Conservation (phyloP, 2,797 vertebrate genomes). For the Oophaga sylvatica region DNA sequence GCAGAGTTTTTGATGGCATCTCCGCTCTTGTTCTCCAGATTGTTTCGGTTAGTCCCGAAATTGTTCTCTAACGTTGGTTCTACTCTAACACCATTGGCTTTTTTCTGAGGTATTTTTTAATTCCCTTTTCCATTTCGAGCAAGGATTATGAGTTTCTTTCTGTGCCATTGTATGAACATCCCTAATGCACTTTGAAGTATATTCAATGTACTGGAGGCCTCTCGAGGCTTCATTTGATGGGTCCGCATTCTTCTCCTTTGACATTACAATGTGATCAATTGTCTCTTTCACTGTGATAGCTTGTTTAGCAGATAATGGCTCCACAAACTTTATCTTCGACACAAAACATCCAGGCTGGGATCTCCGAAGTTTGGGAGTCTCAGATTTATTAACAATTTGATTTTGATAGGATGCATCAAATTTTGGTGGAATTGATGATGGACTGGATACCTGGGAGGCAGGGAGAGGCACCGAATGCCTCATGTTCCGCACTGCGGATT, state of each 20-base stretch:
- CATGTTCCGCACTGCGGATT: background rate
- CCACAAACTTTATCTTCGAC: constrained; percentile 16
- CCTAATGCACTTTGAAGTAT: constrained; percentile 15
- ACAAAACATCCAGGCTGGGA: constrained; percentile 20
- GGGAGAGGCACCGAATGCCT: background rate
- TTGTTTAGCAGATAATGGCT: constrained; percentile 14
- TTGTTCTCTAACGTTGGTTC: constrained; percentile 14
- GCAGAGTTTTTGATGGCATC: constrained; percentile 25
- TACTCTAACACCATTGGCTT: background rate
- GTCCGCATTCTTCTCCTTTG: constrained; percentile 24
- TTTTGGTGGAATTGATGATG: background rate
- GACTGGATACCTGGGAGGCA: background rate
- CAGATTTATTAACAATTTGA: constrained; percentile 10
- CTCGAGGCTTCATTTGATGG: background rate
- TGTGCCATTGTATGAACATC: constrained; percentile 69
- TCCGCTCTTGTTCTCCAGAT: constrained; percentile 4
- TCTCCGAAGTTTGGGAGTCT: background rate
- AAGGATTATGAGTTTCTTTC: constrained; percentile 74
- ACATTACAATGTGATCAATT: background rate
- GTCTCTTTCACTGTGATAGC: constrained; percentile 9
- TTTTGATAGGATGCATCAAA: background rate
- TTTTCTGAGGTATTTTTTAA: constrained; percentile 39
- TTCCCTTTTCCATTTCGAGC: constrained; percentile 85
- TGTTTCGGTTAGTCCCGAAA: background rate
- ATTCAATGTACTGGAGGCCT: background rate